Conservation (phyloP, 2,888 invertebrate species). For the Eumerus sabulonum region DNA sequence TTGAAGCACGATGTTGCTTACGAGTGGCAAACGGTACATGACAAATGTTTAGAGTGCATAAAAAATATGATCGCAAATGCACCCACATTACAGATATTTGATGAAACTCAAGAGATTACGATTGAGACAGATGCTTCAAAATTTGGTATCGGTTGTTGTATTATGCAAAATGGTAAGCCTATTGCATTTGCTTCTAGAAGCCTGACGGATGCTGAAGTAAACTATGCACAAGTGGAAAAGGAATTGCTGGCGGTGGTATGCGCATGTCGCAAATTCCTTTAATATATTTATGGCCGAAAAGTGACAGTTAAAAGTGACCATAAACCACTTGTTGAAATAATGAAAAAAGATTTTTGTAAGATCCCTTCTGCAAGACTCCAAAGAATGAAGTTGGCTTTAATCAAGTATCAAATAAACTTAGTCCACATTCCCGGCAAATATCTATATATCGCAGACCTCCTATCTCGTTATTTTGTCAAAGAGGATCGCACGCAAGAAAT, state of each 20-base stretch:
- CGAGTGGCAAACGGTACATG: constrained; percentile 51
- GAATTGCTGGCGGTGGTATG: constrained; percentile 74
- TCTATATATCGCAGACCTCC: too few relatives aligned
- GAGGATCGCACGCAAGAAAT: constrained; percentile 37
- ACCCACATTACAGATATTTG: too few relatives aligned
- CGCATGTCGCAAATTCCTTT: too few relatives aligned
- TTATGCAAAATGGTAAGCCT: too few relatives aligned
- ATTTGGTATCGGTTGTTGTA: too few relatives aligned
- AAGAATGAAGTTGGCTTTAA: constrained; percentile 70
- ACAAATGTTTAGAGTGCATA: constrained; percentile 46
- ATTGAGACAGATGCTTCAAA: too few relatives aligned
- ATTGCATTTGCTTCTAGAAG: too few relatives aligned
- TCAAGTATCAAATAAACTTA: constrained; percentile 69
- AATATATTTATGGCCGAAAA: too few relatives aligned
- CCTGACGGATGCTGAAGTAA: constrained; percentile 70
- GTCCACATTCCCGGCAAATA: constrained; percentile 55
- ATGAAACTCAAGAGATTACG: too few relatives aligned
- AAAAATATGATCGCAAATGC: too few relatives aligned
- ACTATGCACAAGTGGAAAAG: constrained; percentile 76
- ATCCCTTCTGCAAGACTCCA: constrained; percentile 70
- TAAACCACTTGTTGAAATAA: constrained; percentile 71
- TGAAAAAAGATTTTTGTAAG: constrained; percentile 71
- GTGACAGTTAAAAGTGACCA: too few relatives aligned
- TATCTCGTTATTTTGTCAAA: constrained; percentile 41
- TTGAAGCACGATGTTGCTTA: constrained; percentile 50